Conservation (phyloP, 1,140 invertebrate genomes). For the Megathymus violae region DNA sequence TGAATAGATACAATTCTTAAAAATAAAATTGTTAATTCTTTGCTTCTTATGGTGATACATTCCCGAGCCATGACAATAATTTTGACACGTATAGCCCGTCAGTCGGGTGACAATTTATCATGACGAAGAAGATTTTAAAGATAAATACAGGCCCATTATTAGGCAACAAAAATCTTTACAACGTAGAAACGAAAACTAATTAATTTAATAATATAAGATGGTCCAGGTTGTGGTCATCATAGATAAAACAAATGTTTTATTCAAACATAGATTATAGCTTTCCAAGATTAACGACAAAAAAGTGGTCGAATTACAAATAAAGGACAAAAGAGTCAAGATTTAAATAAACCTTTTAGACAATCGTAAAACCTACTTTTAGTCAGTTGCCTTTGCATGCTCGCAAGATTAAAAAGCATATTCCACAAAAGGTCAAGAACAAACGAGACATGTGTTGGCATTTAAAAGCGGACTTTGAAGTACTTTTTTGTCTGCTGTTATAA, state of each 20-base stretch:
- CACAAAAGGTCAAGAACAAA: conserved; percentile 28
- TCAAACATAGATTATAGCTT: neutral
- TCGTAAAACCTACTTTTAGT: conserved; percentile 28
- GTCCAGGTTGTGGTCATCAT: neutral
- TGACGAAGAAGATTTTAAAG: no score
- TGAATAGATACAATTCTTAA: no score
- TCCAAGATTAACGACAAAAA: conserved; percentile 5
- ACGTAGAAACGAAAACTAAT: neutral
- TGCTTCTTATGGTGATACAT: no score
- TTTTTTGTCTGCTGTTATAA: conserved; percentile 12
- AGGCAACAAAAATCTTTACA: neutral
- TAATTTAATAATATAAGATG: neutral
- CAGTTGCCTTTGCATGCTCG: conserved; percentile 26
- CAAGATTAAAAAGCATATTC: conserved; percentile 30
- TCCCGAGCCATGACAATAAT: no score
- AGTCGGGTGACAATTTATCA: no score
- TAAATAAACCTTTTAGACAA: conserved; percentile 24
- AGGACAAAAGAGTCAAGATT: conserved; percentile 13
- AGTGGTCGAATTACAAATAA: conserved; percentile 8
- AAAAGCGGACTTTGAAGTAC: conserved; percentile 19
- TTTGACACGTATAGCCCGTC: no score
- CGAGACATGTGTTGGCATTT: conserved; percentile 39
- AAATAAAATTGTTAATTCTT: no score
- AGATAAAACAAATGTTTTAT: neutral
- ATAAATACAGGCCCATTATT: neutral